Conservation (phyloP, 2,113 vertebrate species). For the Fulmarus glacialis region DNA sequence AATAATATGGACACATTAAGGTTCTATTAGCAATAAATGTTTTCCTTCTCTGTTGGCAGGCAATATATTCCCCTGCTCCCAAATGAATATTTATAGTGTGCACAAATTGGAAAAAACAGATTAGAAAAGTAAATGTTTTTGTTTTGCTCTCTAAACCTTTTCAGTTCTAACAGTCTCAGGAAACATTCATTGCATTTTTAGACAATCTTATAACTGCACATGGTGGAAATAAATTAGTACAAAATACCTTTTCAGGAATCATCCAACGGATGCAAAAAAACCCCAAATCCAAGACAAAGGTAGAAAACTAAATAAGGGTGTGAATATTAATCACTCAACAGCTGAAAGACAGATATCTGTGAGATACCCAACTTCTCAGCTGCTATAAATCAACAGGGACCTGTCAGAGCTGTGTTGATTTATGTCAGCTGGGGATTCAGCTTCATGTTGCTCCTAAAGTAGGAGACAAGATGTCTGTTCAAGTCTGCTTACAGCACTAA, state of each 20-base stretch:
- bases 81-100: not conserved
- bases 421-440: not conserved
- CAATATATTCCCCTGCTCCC: not conserved
- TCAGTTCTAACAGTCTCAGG: not conserved
- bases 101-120: not conserved
- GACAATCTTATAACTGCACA: not conserved
- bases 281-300: not conserved
- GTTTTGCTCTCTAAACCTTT: not conserved
- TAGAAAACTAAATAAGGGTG: not conserved
- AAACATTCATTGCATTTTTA: not conserved
- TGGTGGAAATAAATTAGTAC: not conserved
- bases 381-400: slow-evolving; percentile 9
- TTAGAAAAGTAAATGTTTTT: not conserved
- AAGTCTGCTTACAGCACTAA: not conserved
- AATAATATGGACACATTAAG: not conserved
- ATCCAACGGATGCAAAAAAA: not conserved
- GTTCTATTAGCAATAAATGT: not conserved
- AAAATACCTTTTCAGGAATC: not conserved
- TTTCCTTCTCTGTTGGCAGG: not conserved
- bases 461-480: not conserved
- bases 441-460: not conserved
- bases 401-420: not conserved
- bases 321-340: slow-evolving; percentile 13
- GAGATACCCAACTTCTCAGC: not conserved
- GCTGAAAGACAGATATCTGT: not conserved